A percentile compares a stretch with the other conserved stretches of the same genome.
These are phyloP conservation scores for Lissocephala sabroskyi DNA, from an alignment of 2,888 invertebrate species.

Conservation along the genomic window DNA sequence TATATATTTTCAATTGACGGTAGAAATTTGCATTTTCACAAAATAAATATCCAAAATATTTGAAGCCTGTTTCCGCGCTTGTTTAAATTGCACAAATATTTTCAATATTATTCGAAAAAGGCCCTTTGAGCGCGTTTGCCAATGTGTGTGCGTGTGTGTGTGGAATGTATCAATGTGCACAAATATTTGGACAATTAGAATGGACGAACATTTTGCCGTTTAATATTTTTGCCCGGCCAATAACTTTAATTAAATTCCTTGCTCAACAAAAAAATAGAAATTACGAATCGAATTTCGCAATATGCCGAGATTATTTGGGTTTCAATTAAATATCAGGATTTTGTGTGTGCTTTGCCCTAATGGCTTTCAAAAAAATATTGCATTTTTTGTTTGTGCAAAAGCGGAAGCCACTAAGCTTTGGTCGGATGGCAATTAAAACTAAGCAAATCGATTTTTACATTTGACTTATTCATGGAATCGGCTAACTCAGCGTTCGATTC, in stretches of 20 bases:
- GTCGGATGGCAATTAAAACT: slow-evolving; percentile 54
- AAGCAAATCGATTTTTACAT: slow-evolving; percentile 54
- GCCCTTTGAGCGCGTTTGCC: too few relatives aligned
- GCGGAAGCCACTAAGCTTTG: neutral
- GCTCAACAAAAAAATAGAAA: slow-evolving; percentile 8
- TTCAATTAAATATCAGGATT: slow-evolving; percentile 48
- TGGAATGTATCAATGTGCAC: slow-evolving; percentile 6
- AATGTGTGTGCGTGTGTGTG: neutral
- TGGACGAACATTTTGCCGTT: slow-evolving; percentile 4
- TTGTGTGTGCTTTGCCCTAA: slow-evolving; percentile 26
- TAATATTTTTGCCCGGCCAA: slow-evolving; percentile 5
- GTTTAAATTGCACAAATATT: too few relatives aligned
- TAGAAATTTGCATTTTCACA: too few relatives aligned
- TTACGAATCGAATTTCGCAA: slow-evolving; percentile 13
- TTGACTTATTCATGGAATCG: slow-evolving; percentile 9
- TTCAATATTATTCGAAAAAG: too few relatives aligned
- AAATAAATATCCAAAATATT: too few relatives aligned
- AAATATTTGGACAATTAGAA: neutral
- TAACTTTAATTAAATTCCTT: slow-evolving; percentile 51
- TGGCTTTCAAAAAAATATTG: too few relatives aligned
- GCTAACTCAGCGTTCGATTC: neutral
- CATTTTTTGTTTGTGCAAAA: neutral
- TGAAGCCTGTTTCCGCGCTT: too few relatives aligned
- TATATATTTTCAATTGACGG: too few relatives aligned
- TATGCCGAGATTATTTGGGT: slow-evolving; percentile 50